Base-by-base conservation (phyloP, 2,888 invertebrate species). In the Linyphia triangularis region DNA sequence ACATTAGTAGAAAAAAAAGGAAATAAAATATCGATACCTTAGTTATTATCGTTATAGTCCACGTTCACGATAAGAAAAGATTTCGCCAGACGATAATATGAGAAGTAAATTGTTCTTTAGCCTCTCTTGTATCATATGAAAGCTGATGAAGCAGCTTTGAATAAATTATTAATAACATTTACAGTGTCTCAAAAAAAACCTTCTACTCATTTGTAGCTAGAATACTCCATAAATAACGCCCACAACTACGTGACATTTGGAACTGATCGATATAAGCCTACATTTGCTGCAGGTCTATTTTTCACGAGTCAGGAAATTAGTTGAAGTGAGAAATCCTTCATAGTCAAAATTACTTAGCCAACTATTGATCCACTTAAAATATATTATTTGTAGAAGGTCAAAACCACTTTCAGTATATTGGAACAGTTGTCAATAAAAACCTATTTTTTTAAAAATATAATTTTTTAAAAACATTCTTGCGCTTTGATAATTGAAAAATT, bases 191-290 rank as follows among this genome's bases (percentile, higher is more conserved):
- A 73, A 57, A 73, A 59, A 73, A 57, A 30, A 16, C 7, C 9
- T 33, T 57, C 4, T 22, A 59, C 7, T 24, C 22, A 30, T 73
- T 59, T 9, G 26, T 16, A 51, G 75, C 37, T 40, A 13, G 33
- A 72, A 72, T 10, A 33, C 67, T 67, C 51, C 51, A 79, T 67
- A 67, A 79, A 79, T 67, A 79, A 51, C 65, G 67, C 78, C 67
- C 67, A 79, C 78, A 33, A 67, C 28, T 51, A 7, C 43, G 24
- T 79, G 78, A 79, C 78, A 79, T 79, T 79, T 79, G 33, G 13
- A 67, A 67, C 4, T 57, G 65, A 79, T 79, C 78, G 78, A 79
- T 79, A 72, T 40, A 19, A 24, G 43, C n/a, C 40, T 43, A 79
- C 67, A 30, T 30, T 22, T 30, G 37, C 28, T n/a, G 40, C 16